phyloP scores from a whole-genome alignment of 2,888 invertebrate species.

The Leucoptera coffeella region DNA sequence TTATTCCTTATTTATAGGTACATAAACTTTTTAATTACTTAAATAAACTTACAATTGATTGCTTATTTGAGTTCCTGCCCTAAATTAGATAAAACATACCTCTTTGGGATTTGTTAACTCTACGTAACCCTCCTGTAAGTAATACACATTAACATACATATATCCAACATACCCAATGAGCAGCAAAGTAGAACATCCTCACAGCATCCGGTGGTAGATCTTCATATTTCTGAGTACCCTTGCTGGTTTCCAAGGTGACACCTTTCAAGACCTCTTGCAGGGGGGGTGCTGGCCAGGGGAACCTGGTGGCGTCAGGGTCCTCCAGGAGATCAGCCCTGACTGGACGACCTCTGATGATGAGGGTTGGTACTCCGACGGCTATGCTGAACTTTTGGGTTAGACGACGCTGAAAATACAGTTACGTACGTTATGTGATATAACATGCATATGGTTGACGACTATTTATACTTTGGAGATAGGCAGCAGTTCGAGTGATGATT shows the following conservation, averaged over 20 bases:
- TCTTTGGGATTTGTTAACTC: no score
- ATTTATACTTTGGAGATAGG: no score
- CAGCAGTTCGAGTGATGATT: no score
- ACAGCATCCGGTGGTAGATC: constrained; percentile 57
- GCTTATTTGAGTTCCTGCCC: no score
- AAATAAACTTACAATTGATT: no score
- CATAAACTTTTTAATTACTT: no score
- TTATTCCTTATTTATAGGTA: no score
- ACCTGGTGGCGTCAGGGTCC: constrained; percentile 59
- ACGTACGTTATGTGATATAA: no score
- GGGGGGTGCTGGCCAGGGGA: constrained; percentile 75
- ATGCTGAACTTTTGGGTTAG: constrained; percentile 72
- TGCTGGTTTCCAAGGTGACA: constrained; percentile 23
- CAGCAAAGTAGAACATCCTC: constrained; percentile 80
- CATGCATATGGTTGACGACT: no score
- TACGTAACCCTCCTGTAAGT: no score
- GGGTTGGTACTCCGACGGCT: constrained; percentile 68
- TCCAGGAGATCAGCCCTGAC: constrained; percentile 61
- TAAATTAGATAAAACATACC: no score
- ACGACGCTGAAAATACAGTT: constrained; percentile 67
- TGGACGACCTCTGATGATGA: constrained; percentile 66
- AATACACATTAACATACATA: no score
- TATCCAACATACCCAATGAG: constrained; percentile 85
- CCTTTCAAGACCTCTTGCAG: constrained; percentile 38
- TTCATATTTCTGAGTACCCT: constrained; percentile 38